A percentile compares a stretch with the other conserved stretches of the same genome.
phyloP scores from a whole-genome alignment of 2,797 vertebrate genomes.

The Crocodylus rhombifer region DNA sequence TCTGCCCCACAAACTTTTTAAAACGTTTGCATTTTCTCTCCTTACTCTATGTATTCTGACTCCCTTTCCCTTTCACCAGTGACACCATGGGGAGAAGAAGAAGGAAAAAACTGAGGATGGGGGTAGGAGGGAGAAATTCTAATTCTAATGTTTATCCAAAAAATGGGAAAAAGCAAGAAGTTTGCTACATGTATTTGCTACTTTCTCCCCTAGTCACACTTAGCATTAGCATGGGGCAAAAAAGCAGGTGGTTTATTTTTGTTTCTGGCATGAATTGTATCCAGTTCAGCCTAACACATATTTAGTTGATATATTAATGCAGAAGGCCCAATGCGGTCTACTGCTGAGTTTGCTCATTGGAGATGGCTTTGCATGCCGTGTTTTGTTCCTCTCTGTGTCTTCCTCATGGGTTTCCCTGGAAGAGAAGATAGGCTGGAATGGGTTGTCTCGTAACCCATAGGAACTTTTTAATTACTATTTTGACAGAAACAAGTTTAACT shows the following conservation, averaged over 20 bases:
- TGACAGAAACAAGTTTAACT: conserved; percentile 74
- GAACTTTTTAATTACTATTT: conserved; percentile 76
- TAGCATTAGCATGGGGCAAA: not conserved
- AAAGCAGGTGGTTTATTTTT: not conserved
- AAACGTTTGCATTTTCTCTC: not conserved
- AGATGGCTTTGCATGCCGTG: not conserved
- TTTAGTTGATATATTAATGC: conserved; percentile 68
- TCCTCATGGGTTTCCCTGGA: conserved; percentile 23
- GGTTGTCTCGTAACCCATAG: conserved; percentile 55
- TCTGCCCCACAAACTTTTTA: not conserved
- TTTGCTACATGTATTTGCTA: conserved; percentile 14
- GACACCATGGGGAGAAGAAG: not conserved
- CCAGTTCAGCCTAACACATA: not conserved
- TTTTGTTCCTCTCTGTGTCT: conserved; percentile 1
- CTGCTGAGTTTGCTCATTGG: not conserved
- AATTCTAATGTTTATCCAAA: conserved; percentile 2
- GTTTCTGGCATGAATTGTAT: not conserved
- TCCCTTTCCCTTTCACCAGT: not conserved
- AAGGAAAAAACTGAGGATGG: not conserved
- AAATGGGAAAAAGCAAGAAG: conserved; percentile 21
- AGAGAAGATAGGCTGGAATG: conserved; percentile 48
- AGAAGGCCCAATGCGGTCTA: not conserved
- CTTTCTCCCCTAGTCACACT: not conserved
- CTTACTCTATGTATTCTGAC: not conserved
- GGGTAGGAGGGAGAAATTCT: not conserved